Conservation (phyloP, 1,140 invertebrate genomes). For the Nasonia vitripennis region DNA sequence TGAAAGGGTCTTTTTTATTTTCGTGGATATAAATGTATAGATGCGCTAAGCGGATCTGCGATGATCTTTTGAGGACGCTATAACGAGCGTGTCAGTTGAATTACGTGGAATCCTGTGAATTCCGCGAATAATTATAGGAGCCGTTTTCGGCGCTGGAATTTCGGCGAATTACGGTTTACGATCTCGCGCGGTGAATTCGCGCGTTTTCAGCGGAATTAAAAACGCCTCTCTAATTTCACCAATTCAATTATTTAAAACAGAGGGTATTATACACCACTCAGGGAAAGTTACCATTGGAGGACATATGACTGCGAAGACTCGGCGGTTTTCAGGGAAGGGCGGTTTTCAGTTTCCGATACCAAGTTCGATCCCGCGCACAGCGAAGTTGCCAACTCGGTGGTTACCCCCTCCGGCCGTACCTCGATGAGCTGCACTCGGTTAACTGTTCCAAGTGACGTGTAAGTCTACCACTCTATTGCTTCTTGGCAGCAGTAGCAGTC, state of each 20-base stretch:
- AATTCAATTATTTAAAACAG: background rate
- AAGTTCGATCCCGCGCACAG: slow-evolving; percentile 34
- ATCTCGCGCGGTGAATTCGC: no score
- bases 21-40: no score
- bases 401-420: background rate
- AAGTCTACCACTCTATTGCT: background rate
- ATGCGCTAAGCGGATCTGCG: no score
- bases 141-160: background rate
- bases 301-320: slow-evolving; percentile 15
- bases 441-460: slow-evolving; percentile 1
- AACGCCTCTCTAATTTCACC: no score
- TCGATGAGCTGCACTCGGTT: slow-evolving; percentile 18
- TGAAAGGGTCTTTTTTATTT: no score
- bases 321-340: slow-evolving; percentile 15
- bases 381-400: slow-evolving; percentile 33
- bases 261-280: background rate
- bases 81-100: slow-evolving; percentile 2
- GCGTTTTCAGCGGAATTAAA: no score
- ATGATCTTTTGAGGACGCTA: background rate
- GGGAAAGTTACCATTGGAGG: background rate
- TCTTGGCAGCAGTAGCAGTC: background rate
- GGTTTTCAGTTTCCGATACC: no score
- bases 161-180: background rate
- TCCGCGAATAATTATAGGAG: no score
- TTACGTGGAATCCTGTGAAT: no score